A percentile compares a stretch with the other conserved stretches of the same genome.
These are phyloP conservation scores for Murina feae DNA, from an alignment of 2,113 vertebrate species.

Conservation along the genomic window DNA sequence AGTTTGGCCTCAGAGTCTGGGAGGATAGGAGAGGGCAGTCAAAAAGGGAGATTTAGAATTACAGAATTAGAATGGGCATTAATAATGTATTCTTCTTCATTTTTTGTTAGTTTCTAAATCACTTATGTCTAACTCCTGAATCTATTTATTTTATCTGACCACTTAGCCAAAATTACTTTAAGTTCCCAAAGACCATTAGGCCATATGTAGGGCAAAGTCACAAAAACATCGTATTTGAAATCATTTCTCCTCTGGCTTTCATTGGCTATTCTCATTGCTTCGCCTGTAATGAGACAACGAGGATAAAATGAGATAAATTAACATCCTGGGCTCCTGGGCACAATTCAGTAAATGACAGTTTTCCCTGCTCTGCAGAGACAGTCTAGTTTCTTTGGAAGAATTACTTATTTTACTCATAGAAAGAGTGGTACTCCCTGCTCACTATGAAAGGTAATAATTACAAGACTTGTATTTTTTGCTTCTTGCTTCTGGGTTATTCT, in stretches of 20 bases:
- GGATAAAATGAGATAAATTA: conserved; percentile 28
- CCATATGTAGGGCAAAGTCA: not conserved
- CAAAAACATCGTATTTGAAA: conserved; percentile 7
- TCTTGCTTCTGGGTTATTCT: not conserved
- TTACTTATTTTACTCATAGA: conserved; percentile 3
- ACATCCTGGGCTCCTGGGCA: conserved; percentile 9
- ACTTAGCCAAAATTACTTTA: conserved; percentile 39
- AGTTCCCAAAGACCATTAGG: not conserved
- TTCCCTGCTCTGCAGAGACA: not conserved
- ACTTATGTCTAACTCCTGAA: not conserved
- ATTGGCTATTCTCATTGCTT: not conserved
- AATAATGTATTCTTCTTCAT: not conserved
- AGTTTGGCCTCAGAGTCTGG: not conserved
- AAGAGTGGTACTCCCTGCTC: not conserved
- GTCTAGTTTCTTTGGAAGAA: not conserved
- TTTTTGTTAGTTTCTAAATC: conserved; percentile 37
- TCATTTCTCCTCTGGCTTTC: not conserved
- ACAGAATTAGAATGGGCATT: not conserved
- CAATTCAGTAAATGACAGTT: not conserved
- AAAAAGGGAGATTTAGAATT: not conserved
- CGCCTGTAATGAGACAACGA: not conserved
- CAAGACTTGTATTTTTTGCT: not conserved
- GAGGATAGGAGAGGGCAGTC: not conserved
- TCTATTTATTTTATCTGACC: conserved; percentile 22
- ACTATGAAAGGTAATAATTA: not conserved